Evolutionary conservation across 2,888 invertebrate genomes (phyloP), one percentile per base, ranked within the genome.

Genomic region (Drosophila barbarae): DNA sequence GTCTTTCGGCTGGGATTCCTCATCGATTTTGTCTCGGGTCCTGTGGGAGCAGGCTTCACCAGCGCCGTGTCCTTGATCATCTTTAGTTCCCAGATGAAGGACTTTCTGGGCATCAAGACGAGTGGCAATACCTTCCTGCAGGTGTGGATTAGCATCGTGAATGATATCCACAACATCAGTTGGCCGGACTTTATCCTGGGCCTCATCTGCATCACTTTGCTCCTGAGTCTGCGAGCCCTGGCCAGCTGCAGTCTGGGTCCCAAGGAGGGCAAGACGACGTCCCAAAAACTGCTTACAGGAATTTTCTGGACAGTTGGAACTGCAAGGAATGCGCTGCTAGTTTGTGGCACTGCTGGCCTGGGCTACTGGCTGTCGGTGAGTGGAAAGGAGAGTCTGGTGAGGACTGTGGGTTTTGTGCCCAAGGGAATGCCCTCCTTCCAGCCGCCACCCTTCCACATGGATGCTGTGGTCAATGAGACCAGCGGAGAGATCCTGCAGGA

Each of bases 51-150:
- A 0, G 96, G 96, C 9, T 97, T 96, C 89, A 96, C 96, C 1
- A 96, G 96, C 6, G 96, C 97, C 12, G 96, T 95, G 9, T 96
- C 97, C 30, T 90, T 97, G 53, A 95, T 96, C 86, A 97, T 97
- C 79, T 93, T 96, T 57, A 94, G 95, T 0, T 96, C 96, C 6
- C 97, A 97, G 90, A 91, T 96, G 55, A 96, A 96, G 90, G 95
- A 95, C 87, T 91, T 96, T 61, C 91, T 96, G 59, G 95, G 95
- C 8, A 93, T 96, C 72, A 85, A 89, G 34, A 94, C 94, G 21
- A 90, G 90, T n/a, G 95, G 96, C 26, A 91, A 92, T 46, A 96
- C 96, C 0, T 95, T 96, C 87, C 87, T 96, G 39, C 92, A 94
- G 73, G 94, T 95, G 88, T 95, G 95, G 93, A 92, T 91, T 51